Evolutionary conservation across 2,113 vertebrate species (phyloP).

Genomic region (Emberiza fucata): DNA sequence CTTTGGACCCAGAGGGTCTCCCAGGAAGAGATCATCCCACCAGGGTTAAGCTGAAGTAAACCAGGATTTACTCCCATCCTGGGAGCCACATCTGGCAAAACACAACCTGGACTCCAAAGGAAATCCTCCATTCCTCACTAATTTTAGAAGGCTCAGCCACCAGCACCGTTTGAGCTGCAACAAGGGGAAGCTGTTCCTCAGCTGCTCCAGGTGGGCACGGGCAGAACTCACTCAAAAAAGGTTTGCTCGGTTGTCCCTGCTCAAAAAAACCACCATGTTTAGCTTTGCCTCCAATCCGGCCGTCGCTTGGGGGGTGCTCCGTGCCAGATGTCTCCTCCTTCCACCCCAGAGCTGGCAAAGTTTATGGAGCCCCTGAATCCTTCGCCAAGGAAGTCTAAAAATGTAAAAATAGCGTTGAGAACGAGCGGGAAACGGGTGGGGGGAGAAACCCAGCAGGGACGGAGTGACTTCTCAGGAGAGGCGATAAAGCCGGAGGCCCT

Average conservation of each 20-base stretch:
- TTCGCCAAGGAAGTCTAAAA: not conserved
- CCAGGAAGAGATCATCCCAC: accelerated
- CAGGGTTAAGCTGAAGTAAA: not conserved
- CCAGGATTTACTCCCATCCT: not conserved
- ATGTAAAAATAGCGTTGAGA: conserved; percentile 4
- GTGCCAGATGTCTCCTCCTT: not conserved
- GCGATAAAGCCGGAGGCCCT: not conserved
- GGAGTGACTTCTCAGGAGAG: not conserved
- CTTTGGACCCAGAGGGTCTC: not conserved
- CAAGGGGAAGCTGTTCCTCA: not conserved
- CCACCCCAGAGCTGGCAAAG: conserved; percentile 14
- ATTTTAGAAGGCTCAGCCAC: not conserved
- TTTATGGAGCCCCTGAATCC: not conserved
- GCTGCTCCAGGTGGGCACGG: not conserved
- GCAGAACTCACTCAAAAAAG: not conserved
- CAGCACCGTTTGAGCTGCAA: not conserved
- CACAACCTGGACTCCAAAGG: not conserved
- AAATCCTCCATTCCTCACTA: not conserved
- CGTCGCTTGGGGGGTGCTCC: not conserved
- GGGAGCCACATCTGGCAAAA: not conserved
- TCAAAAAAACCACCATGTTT: not conserved
- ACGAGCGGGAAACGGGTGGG: not conserved
- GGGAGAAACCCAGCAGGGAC: not conserved
- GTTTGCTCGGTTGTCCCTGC: conserved; percentile 10
- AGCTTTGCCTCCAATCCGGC: not conserved